Conservation (phyloP, 2,888 invertebrate genomes). For the Sarcophaga rosellei region DNA sequence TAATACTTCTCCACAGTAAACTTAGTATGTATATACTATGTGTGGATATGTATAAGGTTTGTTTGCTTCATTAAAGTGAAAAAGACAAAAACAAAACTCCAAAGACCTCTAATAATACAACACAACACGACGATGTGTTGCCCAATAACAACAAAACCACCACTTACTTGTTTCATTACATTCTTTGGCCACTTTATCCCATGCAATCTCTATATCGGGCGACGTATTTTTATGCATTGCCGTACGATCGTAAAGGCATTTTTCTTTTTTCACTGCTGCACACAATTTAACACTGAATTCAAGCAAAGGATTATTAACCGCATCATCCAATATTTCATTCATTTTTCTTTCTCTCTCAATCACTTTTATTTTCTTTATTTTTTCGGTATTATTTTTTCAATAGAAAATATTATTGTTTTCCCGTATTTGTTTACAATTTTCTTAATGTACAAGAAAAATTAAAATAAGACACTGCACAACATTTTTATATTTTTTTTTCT, state of each 20-base stretch:
- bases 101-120: no score
- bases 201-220: constrained; percentile 70
- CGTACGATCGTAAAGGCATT: constrained; percentile 73
- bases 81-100: constrained; percentile 25
- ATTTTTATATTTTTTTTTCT: no score
- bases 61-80: constrained; percentile 10
- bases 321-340: constrained; percentile 17
- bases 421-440: background rate
- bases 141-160: background rate
- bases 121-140: no score
- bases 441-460: background rate
- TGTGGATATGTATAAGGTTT: no score
- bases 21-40: no score
- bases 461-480: no score
- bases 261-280: constrained; percentile 71
- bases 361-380: background rate
- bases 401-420: background rate
- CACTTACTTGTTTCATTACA: constrained; percentile 70
- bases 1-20: background rate
- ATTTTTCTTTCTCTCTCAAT: background rate
- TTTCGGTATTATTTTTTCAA: background rate
- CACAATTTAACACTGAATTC: constrained; percentile 71
- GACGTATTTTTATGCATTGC: constrained; percentile 46
- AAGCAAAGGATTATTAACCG: background rate
- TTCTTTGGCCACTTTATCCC: constrained; percentile 68